phyloP scores from a whole-genome alignment of 2,888 invertebrate species.

The Megastigmus dorsalis region DNA sequence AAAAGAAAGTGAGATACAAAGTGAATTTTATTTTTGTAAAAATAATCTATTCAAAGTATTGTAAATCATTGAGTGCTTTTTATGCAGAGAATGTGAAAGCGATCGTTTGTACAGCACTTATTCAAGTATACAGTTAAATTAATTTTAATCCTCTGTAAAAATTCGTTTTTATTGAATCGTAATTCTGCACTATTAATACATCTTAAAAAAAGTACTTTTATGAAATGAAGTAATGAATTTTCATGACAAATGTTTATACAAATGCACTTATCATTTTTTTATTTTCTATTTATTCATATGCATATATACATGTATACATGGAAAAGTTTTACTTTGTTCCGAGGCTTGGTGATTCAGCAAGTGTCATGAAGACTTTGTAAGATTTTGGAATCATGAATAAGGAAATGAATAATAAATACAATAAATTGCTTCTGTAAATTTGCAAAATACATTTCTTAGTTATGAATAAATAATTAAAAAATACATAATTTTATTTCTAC shows the following conservation, averaged over 20 bases:
- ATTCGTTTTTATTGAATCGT: slow-evolving; percentile 27
- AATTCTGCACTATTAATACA: not conserved
- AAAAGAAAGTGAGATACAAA: slow-evolving; percentile 36
- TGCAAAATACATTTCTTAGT: slow-evolving; percentile 59
- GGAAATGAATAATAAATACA: slow-evolving; percentile 39
- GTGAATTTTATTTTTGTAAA: slow-evolving; percentile 53
- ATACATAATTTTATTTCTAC: slow-evolving; percentile 41
- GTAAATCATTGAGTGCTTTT: slow-evolving; percentile 51
- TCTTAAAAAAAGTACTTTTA: slow-evolving; percentile 23
- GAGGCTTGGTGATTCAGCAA: not conserved
- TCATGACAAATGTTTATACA: slow-evolving; percentile 16
- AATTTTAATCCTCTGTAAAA: slow-evolving; percentile 35
- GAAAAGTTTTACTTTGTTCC: slow-evolving; percentile 24
- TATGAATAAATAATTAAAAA: slow-evolving; percentile 60
- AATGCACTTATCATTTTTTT: slow-evolving; percentile 30
- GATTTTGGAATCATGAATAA: slow-evolving; percentile 24
- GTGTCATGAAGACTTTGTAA: not conserved
- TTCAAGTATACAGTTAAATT: slow-evolving; percentile 44
- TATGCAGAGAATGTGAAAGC: slow-evolving; percentile 39
- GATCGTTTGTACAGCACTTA: slow-evolving; percentile 51
- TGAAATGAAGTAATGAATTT: slow-evolving; percentile 23
- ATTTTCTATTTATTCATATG: slow-evolving; percentile 12
- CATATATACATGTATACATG: not conserved
- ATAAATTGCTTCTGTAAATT: slow-evolving; percentile 58
- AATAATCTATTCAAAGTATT: slow-evolving; percentile 43